Percentiles rank a stretch among this genome's conserved stretches.
Conservation (phyloP, 2,888 invertebrate species). For the Drosophila lacicola region DNA sequence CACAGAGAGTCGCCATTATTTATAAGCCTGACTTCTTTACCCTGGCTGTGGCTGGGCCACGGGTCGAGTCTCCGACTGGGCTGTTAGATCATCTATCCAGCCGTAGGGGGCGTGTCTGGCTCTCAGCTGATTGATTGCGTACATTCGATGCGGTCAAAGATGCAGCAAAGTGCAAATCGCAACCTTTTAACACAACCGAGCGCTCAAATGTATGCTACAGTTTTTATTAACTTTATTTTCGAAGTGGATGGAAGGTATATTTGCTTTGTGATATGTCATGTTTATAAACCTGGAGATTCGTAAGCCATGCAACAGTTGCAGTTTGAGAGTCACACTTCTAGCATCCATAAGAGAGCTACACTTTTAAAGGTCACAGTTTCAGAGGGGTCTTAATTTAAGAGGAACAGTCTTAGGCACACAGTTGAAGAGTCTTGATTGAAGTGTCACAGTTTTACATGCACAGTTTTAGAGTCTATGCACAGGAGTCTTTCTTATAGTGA, state of each 20-base stretch:
- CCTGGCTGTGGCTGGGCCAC: neutral
- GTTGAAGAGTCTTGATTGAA: too few relatives aligned
- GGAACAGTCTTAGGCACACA: too few relatives aligned
- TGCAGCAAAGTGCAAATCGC: constrained; percentile 45
- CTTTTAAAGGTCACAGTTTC: too few relatives aligned
- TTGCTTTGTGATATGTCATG: neutral
- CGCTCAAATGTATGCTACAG: constrained; percentile 26
- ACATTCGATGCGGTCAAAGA: constrained; percentile 25
- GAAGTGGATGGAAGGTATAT: neutral
- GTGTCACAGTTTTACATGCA: too few relatives aligned
- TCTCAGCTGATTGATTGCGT: constrained; percentile 40
- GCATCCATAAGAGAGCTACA: too few relatives aligned
- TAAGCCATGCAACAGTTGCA: too few relatives aligned
- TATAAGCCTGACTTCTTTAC: constrained; percentile 27
- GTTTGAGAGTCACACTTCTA: too few relatives aligned
- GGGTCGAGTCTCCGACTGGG: neutral
- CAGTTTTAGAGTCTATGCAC: too few relatives aligned
- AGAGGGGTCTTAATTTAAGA: too few relatives aligned
- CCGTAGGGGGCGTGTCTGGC: constrained; percentile 27
- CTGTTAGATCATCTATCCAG: neutral
- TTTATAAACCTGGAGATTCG: neutral
- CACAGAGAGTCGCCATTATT: constrained; percentile 49
- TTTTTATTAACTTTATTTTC: neutral
- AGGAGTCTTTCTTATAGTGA: too few relatives aligned
- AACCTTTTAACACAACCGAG: constrained; percentile 1